phyloP scores from a whole-genome alignment of 2,888 invertebrate species.

The Andrena hattorfiana region DNA sequence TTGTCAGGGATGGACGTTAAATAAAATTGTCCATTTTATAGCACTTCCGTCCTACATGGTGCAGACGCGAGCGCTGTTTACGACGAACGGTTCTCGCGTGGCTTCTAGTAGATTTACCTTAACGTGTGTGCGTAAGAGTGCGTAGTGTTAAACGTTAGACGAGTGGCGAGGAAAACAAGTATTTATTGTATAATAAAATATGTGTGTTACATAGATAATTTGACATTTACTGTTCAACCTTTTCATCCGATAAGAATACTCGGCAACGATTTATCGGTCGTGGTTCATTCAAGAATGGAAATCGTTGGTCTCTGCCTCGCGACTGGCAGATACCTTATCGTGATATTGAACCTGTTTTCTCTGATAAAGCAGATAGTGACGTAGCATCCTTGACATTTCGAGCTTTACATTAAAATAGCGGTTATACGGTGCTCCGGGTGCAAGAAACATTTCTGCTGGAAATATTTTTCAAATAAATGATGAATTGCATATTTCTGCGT shows the following conservation, averaged over 20 bases:
- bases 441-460: too few species aligned
- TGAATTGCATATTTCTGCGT: too few species aligned
- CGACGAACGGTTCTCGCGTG: neutral
- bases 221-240: slow-evolving; percentile 1
- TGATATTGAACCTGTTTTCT: neutral
- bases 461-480: too few species aligned
- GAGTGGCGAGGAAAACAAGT: neutral
- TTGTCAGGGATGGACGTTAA: too few species aligned
- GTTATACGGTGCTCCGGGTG: too few species aligned
- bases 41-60: neutral
- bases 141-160: neutral
- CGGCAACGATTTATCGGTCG: neutral
- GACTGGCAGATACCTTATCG: neutral
- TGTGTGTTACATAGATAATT: neutral
- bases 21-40: too few species aligned
- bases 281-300: neutral
- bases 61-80: slow-evolving; percentile 15
- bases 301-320: neutral
- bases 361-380: neutral
- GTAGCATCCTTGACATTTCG: neutral
- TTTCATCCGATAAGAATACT: neutral
- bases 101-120: neutral
- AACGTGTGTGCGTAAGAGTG: neutral
- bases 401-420: too few species aligned
- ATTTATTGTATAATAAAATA: slow-evolving; percentile 39